Evolutionary conservation across 2,888 invertebrate genomes (phyloP), one percentile per base, ranked within the genome.

Genomic region (Teinopalpus imperialis): DNA sequence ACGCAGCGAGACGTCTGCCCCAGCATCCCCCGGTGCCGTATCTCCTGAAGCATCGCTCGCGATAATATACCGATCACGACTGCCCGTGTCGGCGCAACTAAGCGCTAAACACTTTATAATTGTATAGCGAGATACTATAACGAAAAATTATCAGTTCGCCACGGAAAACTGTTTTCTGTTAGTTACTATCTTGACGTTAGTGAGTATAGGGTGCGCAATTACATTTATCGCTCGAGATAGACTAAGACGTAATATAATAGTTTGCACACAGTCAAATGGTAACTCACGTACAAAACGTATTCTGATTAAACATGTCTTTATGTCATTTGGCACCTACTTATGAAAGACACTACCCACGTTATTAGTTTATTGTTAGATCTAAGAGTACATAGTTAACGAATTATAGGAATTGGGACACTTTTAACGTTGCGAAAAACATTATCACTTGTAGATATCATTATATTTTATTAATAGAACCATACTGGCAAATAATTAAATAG

Each of bases 11-110:
- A 54, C 64, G 70, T 81, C 65, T 80, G 79, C 69, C 71, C 66
- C 66, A 59, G 59, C 74, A 74, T 73, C 82, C 82, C 83, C 72
- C 74, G 72, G 58, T 43, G 56, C 59, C 74, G 74, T 68, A 66
- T 71, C 79, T 77, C 78, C 86, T 85, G 83, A 77, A 82, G 85
- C 87, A 81, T 78, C 83, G 81, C 74, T 63, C 78, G 79, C 82
- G 86, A 81, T 88, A 88, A 87, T 87, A 81, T 72, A 77, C 70
- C 81, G 73, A 68, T 87, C 87, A 88, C 88, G 87, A 87, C 81
- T 74, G 80, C 68, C 74, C 67, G 69, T 71, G 68, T 72, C 70
- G 54, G 59, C 66, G 66, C 73, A 70, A 73, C 68, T 72, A 68
- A 67, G 74, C 82, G 86, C 83, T 87, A 86, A 86, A 76, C 75